Conservation (phyloP, 1,140 invertebrate genomes). For the Pectinophora gossypiella region DNA sequence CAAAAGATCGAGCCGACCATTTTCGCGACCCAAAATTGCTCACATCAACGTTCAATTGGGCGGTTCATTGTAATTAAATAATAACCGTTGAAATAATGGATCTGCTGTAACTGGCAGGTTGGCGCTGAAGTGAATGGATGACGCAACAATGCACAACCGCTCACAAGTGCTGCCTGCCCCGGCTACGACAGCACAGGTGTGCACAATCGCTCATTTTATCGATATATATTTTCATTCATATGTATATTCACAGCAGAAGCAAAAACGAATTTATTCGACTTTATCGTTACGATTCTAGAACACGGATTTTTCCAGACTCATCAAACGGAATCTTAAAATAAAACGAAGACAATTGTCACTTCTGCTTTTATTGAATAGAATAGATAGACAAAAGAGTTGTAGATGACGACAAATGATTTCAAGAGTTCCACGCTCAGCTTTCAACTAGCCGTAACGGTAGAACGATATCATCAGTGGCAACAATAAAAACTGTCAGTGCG, state of each 20-base stretch:
- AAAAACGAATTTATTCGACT: too few species aligned
- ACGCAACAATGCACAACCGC: slow-evolving; percentile 41
- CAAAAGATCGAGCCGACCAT: not conserved
- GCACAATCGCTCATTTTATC: too few species aligned
- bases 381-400: too few species aligned
- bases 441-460: slow-evolving; percentile 12
- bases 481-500: slow-evolving; percentile 5
- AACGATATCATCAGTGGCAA: slow-evolving; percentile 1
- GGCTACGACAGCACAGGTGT: too few species aligned
- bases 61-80: slow-evolving; percentile 22
- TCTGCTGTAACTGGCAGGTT: slow-evolving; percentile 12
- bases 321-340: too few species aligned
- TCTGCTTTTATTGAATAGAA: too few species aligned
- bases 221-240: too few species aligned
- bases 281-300: too few species aligned
- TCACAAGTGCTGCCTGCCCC: not conserved
- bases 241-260: too few species aligned
- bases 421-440: slow-evolving; percentile 14
- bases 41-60: not conserved
- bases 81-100: slow-evolving; percentile 20
- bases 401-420: not conserved
- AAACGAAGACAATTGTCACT: too few species aligned
- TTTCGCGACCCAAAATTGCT: not conserved
- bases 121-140: slow-evolving; percentile 35
- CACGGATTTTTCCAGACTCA: too few species aligned